Evolutionary conservation across 2,113 vertebrate genomes (phyloP).

Genomic region (Ptychochromis oligacanthus): DNA sequence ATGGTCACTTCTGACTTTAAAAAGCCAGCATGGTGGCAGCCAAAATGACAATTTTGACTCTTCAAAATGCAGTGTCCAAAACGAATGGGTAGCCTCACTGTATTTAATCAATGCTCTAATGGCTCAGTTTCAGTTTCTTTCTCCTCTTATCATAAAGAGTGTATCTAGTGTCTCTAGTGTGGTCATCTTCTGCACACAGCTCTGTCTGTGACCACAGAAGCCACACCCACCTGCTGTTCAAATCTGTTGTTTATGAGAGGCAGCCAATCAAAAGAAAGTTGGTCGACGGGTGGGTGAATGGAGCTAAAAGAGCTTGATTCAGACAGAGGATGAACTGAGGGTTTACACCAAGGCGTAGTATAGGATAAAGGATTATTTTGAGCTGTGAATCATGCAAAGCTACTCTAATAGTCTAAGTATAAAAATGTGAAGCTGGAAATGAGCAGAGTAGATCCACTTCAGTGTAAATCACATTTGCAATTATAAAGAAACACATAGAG

Average conservation of each 20-base stretch:
- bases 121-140: no score
- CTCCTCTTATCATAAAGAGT: no score
- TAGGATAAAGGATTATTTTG: not conserved
- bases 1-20: not conserved
- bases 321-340: not conserved
- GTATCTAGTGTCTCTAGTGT: not conserved
- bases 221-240: not conserved
- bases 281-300: not conserved
- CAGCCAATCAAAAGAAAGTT: not conserved
- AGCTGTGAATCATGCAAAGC: not conserved
- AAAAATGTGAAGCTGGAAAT: not conserved
- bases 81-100: not conserved
- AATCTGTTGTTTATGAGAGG: not conserved
- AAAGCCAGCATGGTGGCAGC: not conserved
- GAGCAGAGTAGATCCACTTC: not conserved
- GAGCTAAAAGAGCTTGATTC: not conserved
- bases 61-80: not conserved
- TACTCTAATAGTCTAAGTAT: not conserved
- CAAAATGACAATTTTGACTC: no score
- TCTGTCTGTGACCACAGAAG: not conserved
- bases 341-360: no score
- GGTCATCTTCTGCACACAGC: not conserved
- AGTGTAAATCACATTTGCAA: not conserved
- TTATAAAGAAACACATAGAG: not conserved
- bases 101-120: no score